phyloP scores from a whole-genome alignment of 2,797 vertebrate genomes.

The Muscicapa comitata region DNA sequence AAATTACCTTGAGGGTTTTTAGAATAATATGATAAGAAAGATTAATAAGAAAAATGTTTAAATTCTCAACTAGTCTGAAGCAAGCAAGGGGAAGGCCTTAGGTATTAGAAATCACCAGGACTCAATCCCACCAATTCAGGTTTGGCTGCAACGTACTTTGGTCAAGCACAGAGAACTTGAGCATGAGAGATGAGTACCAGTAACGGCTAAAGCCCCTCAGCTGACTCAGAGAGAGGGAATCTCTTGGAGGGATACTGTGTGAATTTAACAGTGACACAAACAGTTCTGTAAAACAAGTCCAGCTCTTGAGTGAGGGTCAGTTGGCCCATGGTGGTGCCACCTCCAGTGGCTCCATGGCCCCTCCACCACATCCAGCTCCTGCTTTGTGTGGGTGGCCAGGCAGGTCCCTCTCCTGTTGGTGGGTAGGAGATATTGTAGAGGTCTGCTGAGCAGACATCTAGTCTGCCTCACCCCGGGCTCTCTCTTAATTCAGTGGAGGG shows the following conservation, averaged over 20 bases:
- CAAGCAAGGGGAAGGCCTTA: not conserved
- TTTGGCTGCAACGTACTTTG: not conserved
- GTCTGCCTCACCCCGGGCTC: not conserved
- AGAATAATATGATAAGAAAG: not conserved
- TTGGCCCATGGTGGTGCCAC: not conserved
- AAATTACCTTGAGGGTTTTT: not conserved
- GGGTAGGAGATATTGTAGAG: not conserved
- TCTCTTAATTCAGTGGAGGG: not conserved
- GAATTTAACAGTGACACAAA: not conserved
- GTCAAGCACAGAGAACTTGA: not conserved
- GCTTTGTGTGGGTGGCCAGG: not conserved
- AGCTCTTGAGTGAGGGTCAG: accelerated
- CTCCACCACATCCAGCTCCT: not conserved
- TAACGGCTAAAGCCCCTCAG: accelerated
- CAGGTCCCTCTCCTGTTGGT: not conserved
- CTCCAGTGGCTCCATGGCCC: accelerated
- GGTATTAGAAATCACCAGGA: not conserved
- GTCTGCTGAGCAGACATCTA: not conserved
- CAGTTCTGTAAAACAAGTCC: not conserved
- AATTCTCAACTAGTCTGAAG: not conserved
- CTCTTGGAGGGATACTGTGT: not conserved
- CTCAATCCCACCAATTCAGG: not conserved
- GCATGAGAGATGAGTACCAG: not conserved
- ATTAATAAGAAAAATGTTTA: not conserved
- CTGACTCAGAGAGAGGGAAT: not conserved